Conservation (phyloP, 1,140 invertebrate genomes). For the Dreissena rostriformis region DNA sequence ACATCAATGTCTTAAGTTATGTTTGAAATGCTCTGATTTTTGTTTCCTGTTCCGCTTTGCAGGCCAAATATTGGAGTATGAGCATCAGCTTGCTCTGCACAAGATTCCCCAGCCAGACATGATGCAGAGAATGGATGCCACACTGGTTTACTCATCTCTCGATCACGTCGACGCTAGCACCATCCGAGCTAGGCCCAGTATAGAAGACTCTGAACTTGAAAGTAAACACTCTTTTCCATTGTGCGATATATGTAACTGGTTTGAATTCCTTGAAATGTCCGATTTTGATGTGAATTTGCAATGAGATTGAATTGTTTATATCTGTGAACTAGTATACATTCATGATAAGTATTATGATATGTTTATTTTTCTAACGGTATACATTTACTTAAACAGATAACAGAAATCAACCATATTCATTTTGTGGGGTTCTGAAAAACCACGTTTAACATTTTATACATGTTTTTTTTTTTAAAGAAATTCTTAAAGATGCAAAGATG, state of each 20-base stretch:
- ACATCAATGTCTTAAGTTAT: no score
- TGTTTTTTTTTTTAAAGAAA: constrained; percentile 66
- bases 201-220: constrained; percentile 68
- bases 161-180: constrained; percentile 21
- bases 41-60: neutral
- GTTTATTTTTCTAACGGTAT: no score
- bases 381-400: no score
- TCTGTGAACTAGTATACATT: no score
- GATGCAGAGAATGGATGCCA: constrained; percentile 23
- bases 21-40: no score
- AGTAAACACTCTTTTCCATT: constrained; percentile 51
- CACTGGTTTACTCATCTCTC: constrained; percentile 17
- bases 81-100: constrained; percentile 57
- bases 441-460: neutral
- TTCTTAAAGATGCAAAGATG: constrained; percentile 73
- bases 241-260: no score
- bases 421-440: no score
- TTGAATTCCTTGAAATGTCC: no score
- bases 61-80: constrained; percentile 64
- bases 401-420: no score
- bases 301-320: no score
- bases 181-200: constrained; percentile 2
- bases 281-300: no score
- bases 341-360: no score
- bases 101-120: constrained; percentile 59